Evolutionary conservation across 2,888 invertebrate genomes (phyloP).

Genomic region (Allophyes oxyacanthae): DNA sequence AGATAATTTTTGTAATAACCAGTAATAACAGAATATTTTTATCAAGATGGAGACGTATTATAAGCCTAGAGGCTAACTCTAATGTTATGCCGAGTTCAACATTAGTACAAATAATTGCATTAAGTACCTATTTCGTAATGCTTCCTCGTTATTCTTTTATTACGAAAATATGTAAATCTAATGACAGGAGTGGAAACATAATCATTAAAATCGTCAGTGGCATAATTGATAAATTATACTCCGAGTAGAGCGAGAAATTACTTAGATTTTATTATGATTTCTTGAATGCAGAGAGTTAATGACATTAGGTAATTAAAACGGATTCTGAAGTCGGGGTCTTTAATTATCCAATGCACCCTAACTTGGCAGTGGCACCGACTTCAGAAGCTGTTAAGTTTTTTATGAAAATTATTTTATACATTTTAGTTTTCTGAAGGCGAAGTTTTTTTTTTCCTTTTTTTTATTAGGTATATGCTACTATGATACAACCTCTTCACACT

Average conservation of each 20-base stretch:
- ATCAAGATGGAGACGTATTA: no score
- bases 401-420: no score
- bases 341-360: no score
- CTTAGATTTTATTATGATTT: conserved; percentile 21
- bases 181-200: conserved; percentile 10
- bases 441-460: no score
- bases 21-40: no score
- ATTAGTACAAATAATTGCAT: conserved; percentile 13
- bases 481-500: no score
- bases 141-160: conserved; percentile 32
- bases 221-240: conserved; percentile 26
- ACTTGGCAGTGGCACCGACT: background rate
- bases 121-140: conserved; percentile 22
- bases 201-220: conserved; percentile 4
- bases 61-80: no score
- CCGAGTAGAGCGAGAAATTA: conserved; percentile 16
- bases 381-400: no score
- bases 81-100: no score
- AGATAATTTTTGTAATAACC: no score
- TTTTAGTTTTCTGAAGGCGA: no score
- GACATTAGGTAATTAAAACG: conserved; percentile 1
- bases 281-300: conserved; percentile 5
- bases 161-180: conserved; percentile 38
- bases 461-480: no score
- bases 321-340: background rate